Conservation (phyloP, 2,888 invertebrate species). For the Yponomeuta malinellus region DNA sequence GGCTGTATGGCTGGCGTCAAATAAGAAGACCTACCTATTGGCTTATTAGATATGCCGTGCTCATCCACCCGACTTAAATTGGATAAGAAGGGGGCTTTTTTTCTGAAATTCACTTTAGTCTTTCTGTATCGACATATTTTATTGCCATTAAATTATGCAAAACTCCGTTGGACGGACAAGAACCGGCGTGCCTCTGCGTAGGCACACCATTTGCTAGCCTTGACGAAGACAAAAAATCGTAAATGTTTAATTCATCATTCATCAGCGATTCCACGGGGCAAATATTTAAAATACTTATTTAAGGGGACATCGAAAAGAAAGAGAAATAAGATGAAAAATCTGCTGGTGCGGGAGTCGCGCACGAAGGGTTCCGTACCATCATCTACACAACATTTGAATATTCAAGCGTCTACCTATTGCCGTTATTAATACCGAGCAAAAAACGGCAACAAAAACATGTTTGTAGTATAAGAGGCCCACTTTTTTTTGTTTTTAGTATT, state of each 20-base stretch:
- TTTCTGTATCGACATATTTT: conserved; percentile 15
- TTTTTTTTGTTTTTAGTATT: too few relatives aligned
- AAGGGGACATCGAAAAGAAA: conserved; percentile 36
- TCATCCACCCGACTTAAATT: conserved; percentile 43
- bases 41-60: conserved; percentile 49
- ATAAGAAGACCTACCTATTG: conserved; percentile 44
- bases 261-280: conserved; percentile 63
- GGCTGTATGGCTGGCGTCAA: conserved; percentile 38
- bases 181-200: neutral
- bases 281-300: conserved; percentile 67
- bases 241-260: conserved; percentile 64
- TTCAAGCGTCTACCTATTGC: too few relatives aligned
- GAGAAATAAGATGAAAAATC: conserved; percentile 33
- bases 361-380: too few relatives aligned
- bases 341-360: too few relatives aligned
- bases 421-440: too few relatives aligned
- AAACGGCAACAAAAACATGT: too few relatives aligned
- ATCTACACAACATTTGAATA: too few relatives aligned
- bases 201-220: neutral
- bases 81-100: conserved; percentile 38
- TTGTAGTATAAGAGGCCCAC: too few relatives aligned
- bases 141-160: neutral
- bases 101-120: conserved; percentile 34
- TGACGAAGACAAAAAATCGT: neutral
- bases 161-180: neutral